These are phyloP conservation scores for Zaprionus lineosus DNA, from an alignment of 2,888 invertebrate species.

Conservation along the genomic window DNA sequence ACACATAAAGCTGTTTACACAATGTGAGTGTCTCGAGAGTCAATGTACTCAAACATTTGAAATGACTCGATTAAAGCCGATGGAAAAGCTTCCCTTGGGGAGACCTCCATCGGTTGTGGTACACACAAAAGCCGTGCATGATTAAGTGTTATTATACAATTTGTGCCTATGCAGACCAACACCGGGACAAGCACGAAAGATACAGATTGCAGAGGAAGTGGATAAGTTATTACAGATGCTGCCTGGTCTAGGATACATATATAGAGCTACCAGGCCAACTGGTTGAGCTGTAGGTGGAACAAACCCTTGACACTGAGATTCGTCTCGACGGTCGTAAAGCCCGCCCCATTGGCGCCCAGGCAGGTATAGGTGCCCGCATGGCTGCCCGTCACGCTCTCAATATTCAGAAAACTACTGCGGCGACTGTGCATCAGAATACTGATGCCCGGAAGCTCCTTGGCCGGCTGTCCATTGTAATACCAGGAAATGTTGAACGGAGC, in stretches of 20 bases:
- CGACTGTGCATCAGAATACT: constrained; percentile 83
- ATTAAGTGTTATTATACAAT: constrained; percentile 42
- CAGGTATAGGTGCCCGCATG: constrained; percentile 91
- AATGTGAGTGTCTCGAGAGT: too few relatives aligned
- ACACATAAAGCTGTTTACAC: too few relatives aligned
- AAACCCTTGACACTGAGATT: constrained; percentile 81
- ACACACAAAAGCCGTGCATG: constrained; percentile 64
- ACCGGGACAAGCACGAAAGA: constrained; percentile 40
- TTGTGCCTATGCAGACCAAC: constrained; percentile 55
- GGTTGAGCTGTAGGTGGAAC: constrained; percentile 44
- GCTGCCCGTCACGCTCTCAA: constrained; percentile 85
- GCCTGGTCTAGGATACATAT: constrained; percentile 31
- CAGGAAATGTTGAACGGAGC: constrained; percentile 90
- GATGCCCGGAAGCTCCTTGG: constrained; percentile 71
- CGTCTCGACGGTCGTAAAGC: constrained; percentile 82
- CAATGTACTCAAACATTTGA: too few relatives aligned
- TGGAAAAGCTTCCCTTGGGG: too few relatives aligned
- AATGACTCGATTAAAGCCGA: too few relatives aligned
- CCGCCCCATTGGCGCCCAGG: constrained; percentile 86
- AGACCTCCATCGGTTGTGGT: too few relatives aligned
- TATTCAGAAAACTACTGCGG: constrained; percentile 86
- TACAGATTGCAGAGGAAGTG: constrained; percentile 13
- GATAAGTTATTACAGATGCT: constrained; percentile 49
- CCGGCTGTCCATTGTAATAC: constrained; percentile 85
- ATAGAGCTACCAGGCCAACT: constrained; percentile 32